phyloP scores from a whole-genome alignment of 2,113 vertebrate species.

The Smithornis capensis region DNA sequence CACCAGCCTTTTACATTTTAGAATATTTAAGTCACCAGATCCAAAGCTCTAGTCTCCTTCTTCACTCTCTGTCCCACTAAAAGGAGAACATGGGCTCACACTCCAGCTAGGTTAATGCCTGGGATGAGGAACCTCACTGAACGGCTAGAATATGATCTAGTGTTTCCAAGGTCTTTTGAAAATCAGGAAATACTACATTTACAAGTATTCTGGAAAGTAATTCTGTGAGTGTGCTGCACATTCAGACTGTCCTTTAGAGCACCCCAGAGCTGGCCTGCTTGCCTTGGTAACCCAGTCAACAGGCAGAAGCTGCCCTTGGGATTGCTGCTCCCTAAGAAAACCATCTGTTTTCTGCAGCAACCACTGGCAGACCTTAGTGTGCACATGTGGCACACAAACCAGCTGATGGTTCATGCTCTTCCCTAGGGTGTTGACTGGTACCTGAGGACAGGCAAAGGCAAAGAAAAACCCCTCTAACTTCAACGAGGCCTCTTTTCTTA shows the following conservation, averaged over 20 bases:
- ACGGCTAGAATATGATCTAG: neutral
- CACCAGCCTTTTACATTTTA: neutral
- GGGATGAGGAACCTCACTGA: neutral
- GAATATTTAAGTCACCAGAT: neutral
- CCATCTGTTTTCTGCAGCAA: neutral
- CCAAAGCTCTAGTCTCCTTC: neutral
- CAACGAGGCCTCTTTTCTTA: neutral
- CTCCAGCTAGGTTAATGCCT: neutral
- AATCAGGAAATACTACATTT: neutral
- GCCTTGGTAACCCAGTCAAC: neutral
- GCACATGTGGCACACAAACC: neutral
- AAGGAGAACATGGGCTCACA: neutral
- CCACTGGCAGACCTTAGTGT: neutral
- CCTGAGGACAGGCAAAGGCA: conserved; percentile 31
- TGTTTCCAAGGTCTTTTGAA: neutral
- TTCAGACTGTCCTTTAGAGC: neutral
- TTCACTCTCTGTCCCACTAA: neutral
- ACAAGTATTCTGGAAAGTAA: neutral
- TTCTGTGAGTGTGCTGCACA: neutral
- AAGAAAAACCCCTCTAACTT: conserved; percentile 43
- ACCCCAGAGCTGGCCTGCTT: neutral
- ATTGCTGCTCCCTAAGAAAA: neutral
- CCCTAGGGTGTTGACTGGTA: conserved; percentile 35
- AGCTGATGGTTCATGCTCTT: neutral
- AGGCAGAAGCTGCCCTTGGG: neutral